These are phyloP conservation scores for Mizuhopecten yessoensis DNA, from an alignment of 1,140 invertebrate species.

Conservation along the genomic window DNA sequence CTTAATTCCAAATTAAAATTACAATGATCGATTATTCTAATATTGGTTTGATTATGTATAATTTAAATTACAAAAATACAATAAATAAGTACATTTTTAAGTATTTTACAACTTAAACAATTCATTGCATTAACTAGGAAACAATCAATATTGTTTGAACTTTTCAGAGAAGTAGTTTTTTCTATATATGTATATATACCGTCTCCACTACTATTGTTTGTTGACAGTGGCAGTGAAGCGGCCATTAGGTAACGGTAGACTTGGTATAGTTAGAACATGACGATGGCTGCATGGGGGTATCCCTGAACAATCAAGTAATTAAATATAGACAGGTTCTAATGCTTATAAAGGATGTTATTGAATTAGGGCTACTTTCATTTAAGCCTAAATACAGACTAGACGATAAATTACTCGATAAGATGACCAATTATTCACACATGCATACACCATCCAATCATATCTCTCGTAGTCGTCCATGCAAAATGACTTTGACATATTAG, in stretches of 20 bases:
- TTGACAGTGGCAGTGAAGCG: not conserved
- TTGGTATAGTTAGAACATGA: not conserved
- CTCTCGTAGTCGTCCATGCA: not conserved
- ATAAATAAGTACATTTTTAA: constrained; percentile 21
- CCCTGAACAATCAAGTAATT: not conserved
- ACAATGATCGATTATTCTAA: not conserved
- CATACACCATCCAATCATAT: not conserved
- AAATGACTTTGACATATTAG: not conserved
- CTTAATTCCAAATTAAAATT: not conserved
- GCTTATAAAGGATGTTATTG: not conserved
- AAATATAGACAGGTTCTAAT: not conserved
- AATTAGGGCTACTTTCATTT: constrained; percentile 26
- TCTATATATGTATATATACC: not conserved
- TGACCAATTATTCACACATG: not conserved
- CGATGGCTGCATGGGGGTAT: not conserved
- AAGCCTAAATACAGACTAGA: constrained; percentile 27
- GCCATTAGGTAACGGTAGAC: not conserved
- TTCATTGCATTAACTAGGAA: constrained; percentile 8
- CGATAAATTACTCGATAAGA: not conserved
- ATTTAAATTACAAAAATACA: constrained; percentile 28
- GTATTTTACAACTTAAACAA: not conserved
- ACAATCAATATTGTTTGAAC: not conserved
- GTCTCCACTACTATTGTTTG: not conserved
- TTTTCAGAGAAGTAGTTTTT: not conserved
- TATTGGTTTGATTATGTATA: not conserved